Base-by-base conservation (phyloP, 2,888 invertebrate species). In the Hemistola chrysoprasaria region DNA sequence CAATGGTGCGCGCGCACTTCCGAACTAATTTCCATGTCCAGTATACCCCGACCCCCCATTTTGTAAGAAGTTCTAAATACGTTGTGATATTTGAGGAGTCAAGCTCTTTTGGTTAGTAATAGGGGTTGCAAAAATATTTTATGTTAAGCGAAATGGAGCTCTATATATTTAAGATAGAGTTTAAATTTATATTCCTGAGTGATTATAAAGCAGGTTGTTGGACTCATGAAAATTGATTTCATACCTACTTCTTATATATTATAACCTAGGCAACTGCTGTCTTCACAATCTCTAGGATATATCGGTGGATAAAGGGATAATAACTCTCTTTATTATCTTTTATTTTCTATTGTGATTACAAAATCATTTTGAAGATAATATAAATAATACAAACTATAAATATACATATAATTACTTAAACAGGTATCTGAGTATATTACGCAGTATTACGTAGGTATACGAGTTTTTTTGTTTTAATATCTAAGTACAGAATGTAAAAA, bases 1-100 rank as follows among this genome's bases (percentile, higher is more conserved):
- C 16, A 16, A 16, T 58, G 62, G 83, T 83, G 86, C 84, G 85
- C 85, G 86, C 85, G 84, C 47, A 44, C 41, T 62, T 65, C 58
- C 62, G 67, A 70, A 74, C 74, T 71, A 76, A 56, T 56, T 71
- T 64, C 44, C 22, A 6, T 36, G 41, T 42, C 75, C 71, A 65
- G 39, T 24, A 24, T 44, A 28, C 21, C 27, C 29, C 42, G 71
- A 65, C 53, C 71, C 47, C 48, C n/a, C n/a, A n/a, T n/a, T n/a
- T n/a, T n/a, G n/a, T n/a, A n/a, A 16, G 4, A 16, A 16, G 2
- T 16, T 16, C 4, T 4, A 4, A 16, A 4, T 16, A 16, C 16
- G 16, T 16, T 16, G 2, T 4, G 4, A 16, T 16, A 16, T 16
- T 16, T 16, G 16, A 16, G 2, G 56, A 70, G 1, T 71, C 78